These are phyloP conservation scores for Parthenolecanium corni DNA, from an alignment of 2,888 invertebrate species.

Conservation along the genomic window DNA sequence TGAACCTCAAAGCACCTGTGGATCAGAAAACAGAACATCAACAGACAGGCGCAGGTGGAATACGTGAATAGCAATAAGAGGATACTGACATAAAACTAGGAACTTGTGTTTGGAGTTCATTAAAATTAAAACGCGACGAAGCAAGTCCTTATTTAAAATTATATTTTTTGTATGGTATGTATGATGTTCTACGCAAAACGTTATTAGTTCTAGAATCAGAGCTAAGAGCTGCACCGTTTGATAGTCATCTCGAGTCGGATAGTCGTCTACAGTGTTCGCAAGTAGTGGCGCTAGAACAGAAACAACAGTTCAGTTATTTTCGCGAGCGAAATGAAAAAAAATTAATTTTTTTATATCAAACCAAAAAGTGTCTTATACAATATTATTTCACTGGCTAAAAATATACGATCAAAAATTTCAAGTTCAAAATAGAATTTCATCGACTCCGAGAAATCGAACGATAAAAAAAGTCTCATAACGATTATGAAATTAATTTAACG, in stretches of 20 bases:
- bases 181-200: constrained; percentile 99
- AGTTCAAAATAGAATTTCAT: too few relatives aligned
- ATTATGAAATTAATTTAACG: too few relatives aligned
- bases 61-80: too few relatives aligned
- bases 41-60: neutral
- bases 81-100: constrained; percentile 66
- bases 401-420: too few relatives aligned
- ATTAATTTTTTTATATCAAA: too few relatives aligned
- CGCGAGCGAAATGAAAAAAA: constrained; percentile 18
- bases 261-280: constrained; percentile 81
- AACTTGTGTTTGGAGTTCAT: constrained; percentile 97
- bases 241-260: constrained; percentile 86
- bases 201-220: constrained; percentile 84
- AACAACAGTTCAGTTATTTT: constrained; percentile 26
- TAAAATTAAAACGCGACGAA: constrained; percentile 85
- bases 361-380: too few relatives aligned
- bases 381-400: too few relatives aligned
- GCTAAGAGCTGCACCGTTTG: constrained; percentile 91
- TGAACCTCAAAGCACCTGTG: constrained; percentile 79
- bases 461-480: too few relatives aligned
- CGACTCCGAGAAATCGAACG: too few relatives aligned
- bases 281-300: constrained; percentile 66
- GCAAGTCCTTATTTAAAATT: constrained; percentile 89
- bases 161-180: constrained; percentile 97
- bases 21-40: constrained; percentile 28